A percentile compares a stretch with the other conserved stretches of the same genome.
These are phyloP conservation scores for Actinia tenebrosa DNA, from an alignment of 64 coral and sea anemone genomes.

Conservation along the genomic window DNA sequence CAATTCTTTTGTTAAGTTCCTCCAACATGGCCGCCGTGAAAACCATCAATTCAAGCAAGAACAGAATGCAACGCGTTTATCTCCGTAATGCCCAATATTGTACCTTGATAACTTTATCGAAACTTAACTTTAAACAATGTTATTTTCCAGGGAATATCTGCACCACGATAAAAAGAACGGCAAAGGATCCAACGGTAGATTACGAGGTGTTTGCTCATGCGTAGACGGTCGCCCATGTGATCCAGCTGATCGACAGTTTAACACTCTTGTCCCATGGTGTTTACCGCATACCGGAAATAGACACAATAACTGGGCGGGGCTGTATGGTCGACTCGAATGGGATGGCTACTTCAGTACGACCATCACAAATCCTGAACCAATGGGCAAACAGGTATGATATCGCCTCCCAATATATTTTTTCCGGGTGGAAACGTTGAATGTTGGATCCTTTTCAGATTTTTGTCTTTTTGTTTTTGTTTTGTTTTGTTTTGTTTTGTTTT, in stretches of 20 bases:
- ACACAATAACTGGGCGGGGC: conserved; percentile 94
- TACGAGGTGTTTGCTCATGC: conserved; percentile 93
- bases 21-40: too few relatives aligned
- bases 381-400: conserved; percentile 88
- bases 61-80: too few relatives aligned
- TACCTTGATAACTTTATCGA: too few relatives aligned
- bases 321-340: conserved; percentile 96
- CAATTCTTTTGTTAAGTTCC: too few relatives aligned
- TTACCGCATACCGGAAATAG: conserved; percentile 95
- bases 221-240: conserved; percentile 79
- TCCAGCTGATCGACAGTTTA: conserved; percentile 84
- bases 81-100: too few relatives aligned
- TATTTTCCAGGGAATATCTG: conserved; percentile 59
- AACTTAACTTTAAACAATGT: not conserved
- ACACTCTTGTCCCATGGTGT: conserved; percentile 94
- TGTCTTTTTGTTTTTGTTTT: too few relatives aligned
- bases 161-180: conserved; percentile 95
- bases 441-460: too few relatives aligned
- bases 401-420: too few relatives aligned
- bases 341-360: conserved; percentile 96
- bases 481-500: too few relatives aligned
- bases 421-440: too few relatives aligned
- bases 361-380: conserved; percentile 96
- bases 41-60: too few relatives aligned
- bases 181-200: conserved; percentile 47